Evolutionary conservation across 2,888 invertebrate genomes (phyloP).

Genomic region (Desoria tigrina): DNA sequence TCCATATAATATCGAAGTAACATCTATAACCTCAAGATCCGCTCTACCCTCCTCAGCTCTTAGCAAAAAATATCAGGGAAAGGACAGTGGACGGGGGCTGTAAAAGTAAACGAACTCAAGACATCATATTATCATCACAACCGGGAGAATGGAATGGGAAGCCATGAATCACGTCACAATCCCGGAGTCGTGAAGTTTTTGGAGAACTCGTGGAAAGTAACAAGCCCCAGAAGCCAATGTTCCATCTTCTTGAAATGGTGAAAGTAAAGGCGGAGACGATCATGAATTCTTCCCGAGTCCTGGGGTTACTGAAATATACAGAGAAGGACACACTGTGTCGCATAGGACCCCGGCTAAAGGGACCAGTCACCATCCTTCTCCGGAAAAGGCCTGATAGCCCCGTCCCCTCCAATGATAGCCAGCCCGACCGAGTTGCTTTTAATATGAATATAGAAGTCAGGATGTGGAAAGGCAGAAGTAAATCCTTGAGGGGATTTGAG

Average conservation of each 20-base stretch:
- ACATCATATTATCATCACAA: constrained; percentile 47
- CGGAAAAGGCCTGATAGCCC: neutral
- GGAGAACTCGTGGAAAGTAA: constrained; percentile 19
- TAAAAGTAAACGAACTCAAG: constrained; percentile 7
- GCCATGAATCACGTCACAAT: constrained; percentile 48
- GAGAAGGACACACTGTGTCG: neutral
- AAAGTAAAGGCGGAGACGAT: constrained; percentile 1
- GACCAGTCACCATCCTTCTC: constrained; percentile 1
- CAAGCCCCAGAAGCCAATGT: constrained; percentile 21
- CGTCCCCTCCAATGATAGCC: constrained; percentile 3
- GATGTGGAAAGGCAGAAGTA: constrained; percentile 45
- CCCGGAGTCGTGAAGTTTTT: constrained; percentile 12
- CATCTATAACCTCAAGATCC: no score
- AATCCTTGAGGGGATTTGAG: constrained; percentile 52
- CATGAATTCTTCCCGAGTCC: no score
- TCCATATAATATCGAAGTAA: no score
- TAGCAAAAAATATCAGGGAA: neutral
- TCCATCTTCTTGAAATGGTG: constrained; percentile 3
- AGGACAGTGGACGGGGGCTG: neutral
- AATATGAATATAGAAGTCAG: constrained; percentile 42
- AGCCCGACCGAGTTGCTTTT: constrained; percentile 17
- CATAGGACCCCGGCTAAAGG: neutral
- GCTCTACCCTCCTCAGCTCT: neutral
- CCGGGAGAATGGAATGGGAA: constrained; percentile 44
- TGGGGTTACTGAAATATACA: neutral